Evolutionary conservation across 2,797 vertebrate species (phyloP).

Genomic region (Sebastolobus altivelis): DNA sequence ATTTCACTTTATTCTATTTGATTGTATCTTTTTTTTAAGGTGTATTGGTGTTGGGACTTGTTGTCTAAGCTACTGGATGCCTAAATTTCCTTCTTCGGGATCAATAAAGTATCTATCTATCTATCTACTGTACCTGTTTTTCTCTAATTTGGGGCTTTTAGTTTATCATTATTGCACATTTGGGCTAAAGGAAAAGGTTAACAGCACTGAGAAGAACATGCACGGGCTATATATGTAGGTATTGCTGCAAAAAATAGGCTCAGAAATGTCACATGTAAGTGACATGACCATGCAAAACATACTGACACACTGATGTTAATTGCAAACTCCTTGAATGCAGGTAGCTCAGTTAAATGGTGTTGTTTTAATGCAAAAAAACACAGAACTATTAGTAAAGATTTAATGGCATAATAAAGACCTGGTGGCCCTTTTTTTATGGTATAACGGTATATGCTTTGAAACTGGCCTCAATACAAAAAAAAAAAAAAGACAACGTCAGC

Average conservation of each 20-base stretch:
- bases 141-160: neutral
- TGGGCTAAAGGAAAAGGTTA: neutral
- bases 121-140: neutral
- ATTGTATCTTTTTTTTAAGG: too few species aligned
- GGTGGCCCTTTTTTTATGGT: neutral
- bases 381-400: neutral
- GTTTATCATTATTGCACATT: neutral
- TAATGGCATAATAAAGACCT: neutral
- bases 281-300: constrained; percentile 33
- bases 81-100: too few species aligned
- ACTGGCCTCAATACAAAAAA: neutral
- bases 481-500: neutral
- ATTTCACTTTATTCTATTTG: too few species aligned
- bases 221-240: neutral
- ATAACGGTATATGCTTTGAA: constrained; percentile 1
- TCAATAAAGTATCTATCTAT: too few species aligned
- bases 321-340: constrained; percentile 5
- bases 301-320: constrained; percentile 45
- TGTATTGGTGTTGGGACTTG: too few species aligned
- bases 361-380: too few species aligned
- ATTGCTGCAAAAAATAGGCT: neutral
- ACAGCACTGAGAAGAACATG: neutral
- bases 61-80: too few species aligned
- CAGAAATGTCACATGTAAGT: constrained; percentile 57
- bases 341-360: neutral